Base-by-base conservation (phyloP, 2,888 invertebrate genomes). In the Orthosia gracilis region DNA sequence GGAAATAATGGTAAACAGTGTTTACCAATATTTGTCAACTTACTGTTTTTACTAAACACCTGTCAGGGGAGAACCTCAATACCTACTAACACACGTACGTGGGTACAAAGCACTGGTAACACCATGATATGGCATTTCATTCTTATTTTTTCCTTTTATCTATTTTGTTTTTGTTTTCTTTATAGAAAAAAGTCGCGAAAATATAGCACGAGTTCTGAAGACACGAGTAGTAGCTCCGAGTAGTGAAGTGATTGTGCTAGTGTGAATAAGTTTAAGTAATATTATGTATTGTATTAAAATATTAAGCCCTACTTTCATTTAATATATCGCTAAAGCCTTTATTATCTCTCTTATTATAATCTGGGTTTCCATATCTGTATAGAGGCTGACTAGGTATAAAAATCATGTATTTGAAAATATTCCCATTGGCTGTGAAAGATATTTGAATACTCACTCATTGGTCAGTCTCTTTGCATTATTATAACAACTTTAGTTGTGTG, bases 101-200 rank as follows among this genome's bases (percentile, higher is more conserved):
- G 31, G 61, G 23, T 58, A 47, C 26, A 26, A 26, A 31, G 71
- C 82, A 78, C 78, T 62, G 31, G 68, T 73, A 71, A 75, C 77
- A 71, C 81, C 85, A 88, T 88, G 84, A 85, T 89, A 89, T 91
- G 89, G 80, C 91, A 91, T 87, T 82, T 80, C 77, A 72, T 78
- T 80, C 58, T 65, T 82, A 23, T 84, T 85, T 90, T 90, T 88
- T 88, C 83, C 81, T 87, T 85, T 89, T 91, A 88, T 90, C 87
- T 92, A 88, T 91, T 90, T 90, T 91, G 87, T 83, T 92, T 91
- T 92, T 89, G 92, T 92, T 92, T 91, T 93, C 91, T 92, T 96
- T 97, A 94, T 97, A 97, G 97, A 96, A 95, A 94, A 95, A 95
- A 94, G 89, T 93, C 94, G 89, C 94, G 96, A 93, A 94, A 94